Percentiles rank a stretch among this genome's conserved stretches.
phyloP scores from a whole-genome alignment of 2,797 vertebrate species.

The Enteromius thamalakanensis region DNA sequence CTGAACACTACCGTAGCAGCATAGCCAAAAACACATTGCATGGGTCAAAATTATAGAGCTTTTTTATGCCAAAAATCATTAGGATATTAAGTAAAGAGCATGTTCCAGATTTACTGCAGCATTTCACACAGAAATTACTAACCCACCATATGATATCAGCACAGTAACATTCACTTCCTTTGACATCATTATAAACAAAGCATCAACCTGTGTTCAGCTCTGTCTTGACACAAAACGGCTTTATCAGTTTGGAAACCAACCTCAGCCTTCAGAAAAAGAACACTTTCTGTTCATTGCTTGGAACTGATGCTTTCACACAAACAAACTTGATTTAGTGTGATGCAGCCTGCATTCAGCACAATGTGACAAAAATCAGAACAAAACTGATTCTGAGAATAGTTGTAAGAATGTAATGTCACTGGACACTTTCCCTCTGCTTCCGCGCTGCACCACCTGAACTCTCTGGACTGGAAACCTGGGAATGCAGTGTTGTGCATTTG shows the following conservation, averaged over 20 bases:
- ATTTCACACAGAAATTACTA: neutral
- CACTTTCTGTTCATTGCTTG: conserved; percentile 4
- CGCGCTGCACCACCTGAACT: neutral
- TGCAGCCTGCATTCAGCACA: neutral
- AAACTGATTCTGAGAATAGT: neutral
- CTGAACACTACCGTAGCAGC: too few species aligned
- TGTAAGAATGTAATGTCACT: neutral
- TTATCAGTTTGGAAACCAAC: conserved; percentile 23
- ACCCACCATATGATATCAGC: neutral
- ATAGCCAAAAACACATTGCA: too few species aligned
- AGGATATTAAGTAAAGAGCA: too few species aligned
- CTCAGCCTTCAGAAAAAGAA: conserved; percentile 46
- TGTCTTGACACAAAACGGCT: conserved; percentile 2
- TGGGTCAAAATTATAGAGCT: too few species aligned
- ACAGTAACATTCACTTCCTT: neutral
- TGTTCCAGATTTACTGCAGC: neutral
- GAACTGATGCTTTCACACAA: conserved; percentile 7
- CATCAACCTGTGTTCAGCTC: conserved; percentile 29
- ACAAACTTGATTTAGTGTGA: neutral
- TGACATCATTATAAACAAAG: conserved; percentile 44
- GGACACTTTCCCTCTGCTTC: too few species aligned
- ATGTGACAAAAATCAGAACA: neutral
- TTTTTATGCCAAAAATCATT: too few species aligned
- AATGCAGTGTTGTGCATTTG: neutral
- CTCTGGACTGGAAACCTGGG: neutral